Evolutionary conservation across 2,113 vertebrate genomes (phyloP), one percentile per base, ranked within the genome.

Genomic region (Zosterops japonicus): DNA sequence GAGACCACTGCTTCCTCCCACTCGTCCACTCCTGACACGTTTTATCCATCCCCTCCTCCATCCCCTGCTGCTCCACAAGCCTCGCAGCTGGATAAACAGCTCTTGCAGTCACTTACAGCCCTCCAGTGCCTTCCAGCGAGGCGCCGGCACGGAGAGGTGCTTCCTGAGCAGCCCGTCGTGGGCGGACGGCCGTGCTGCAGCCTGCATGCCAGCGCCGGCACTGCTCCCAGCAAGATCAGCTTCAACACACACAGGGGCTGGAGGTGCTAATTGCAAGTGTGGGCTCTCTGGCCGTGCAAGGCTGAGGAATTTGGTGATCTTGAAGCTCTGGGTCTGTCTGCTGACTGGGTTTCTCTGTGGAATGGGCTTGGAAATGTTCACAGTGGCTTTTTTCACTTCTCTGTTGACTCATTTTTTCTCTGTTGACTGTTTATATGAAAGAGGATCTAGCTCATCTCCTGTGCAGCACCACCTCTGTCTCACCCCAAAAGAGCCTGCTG

Each of bases 51-150:
- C 68, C 87, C 72, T 90, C 64, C 72, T 94, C 69, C 2, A 0
- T 85, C 59, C 56, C 91, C 88, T 0, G 35, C 89, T 87, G 93
- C 64, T 93, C 8, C 2, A 47, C 31, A 70, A 56, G 79, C 27
- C 39, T 68, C 5, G 0, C 96, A 95, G 94, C 95, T 96, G 96
- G 93, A 95, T 88, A 97, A 97, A 97, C 93, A 97, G 92, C 3
- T 0, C 24, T 78, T 0, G 2, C 71, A 47, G 76, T 59, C 25
- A 0, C 93, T 95, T 63, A 42, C 44, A 85, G 63, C n/a, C 74
- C 81, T 95, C 57, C 83, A 3, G 93, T 67, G 80, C 85, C 71
- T 95, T 90, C 46, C 90, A 87, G 75, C 0, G 6, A 72, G 79
- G 50, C 2, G 7, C 78, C 12, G 3, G 56, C 75, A 82, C 0